phyloP scores from a whole-genome alignment of 2,888 invertebrate species.

The Frankliniella fusca region DNA sequence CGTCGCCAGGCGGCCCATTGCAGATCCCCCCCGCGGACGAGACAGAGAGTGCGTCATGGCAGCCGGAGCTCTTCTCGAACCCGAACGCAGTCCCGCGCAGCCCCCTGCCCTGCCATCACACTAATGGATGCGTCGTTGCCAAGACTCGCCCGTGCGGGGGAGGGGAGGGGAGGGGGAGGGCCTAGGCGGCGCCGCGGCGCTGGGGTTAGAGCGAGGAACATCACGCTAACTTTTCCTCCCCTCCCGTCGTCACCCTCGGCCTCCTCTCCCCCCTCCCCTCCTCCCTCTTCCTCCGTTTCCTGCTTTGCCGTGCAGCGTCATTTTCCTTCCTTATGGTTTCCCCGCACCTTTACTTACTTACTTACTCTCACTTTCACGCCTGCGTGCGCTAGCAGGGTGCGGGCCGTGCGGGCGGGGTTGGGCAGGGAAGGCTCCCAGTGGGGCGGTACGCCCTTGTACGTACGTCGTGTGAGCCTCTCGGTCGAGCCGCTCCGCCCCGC shows the following conservation, averaged over 20 bases:
- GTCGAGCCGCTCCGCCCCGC: no score
- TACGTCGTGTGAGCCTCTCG: no score
- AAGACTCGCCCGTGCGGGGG: background rate
- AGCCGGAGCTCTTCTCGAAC: no score
- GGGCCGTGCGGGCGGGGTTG: no score
- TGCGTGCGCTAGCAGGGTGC: background rate
- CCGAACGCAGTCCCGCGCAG: no score
- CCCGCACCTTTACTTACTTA: background rate
- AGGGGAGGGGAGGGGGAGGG: background rate
- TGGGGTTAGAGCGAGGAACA: no score
- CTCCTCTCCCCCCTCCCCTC: background rate
- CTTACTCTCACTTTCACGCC: conserved; percentile 9
- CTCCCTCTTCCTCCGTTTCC: background rate
- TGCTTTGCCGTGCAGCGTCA: background rate
- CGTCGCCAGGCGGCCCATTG: no score
- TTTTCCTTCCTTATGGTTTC: conserved; percentile 6
- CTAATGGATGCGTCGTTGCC: conserved; percentile 22
- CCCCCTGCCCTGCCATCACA: background rate
- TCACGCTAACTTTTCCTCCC: no score
- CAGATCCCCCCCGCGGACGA: no score
- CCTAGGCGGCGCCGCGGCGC: background rate
- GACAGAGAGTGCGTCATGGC: no score
- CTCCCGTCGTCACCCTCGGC: background rate
- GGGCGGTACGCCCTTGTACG: no score
- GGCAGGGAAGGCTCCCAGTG: no score